Evolutionary conservation across 2,888 invertebrate genomes (phyloP).

Genomic region (Deilephila porcellus): DNA sequence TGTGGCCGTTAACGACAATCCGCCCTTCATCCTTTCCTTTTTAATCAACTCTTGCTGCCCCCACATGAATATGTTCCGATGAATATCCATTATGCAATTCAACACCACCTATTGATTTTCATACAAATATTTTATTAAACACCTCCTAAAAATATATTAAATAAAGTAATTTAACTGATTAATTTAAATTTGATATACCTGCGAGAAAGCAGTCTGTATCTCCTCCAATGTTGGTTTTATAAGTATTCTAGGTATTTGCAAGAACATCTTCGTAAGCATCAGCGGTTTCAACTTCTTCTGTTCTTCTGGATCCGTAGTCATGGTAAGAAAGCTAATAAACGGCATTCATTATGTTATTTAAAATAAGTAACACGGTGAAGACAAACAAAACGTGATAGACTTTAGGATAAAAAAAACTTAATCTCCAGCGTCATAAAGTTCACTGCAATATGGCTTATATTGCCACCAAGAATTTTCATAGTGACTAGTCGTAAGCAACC

Average conservation of each 20-base stretch:
- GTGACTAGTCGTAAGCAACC: no score
- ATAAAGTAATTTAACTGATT: neutral
- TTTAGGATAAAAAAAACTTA: no score
- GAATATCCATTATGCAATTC: slow-evolving; percentile 88
- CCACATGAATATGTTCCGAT: slow-evolving; percentile 91
- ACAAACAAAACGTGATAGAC: no score
- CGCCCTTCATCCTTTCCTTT: slow-evolving; percentile 49
- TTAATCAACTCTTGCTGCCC: slow-evolving; percentile 87
- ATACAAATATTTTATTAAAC: neutral
- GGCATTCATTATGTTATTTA: neutral
- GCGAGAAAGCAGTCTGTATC: slow-evolving; percentile 87
- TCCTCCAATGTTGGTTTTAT: slow-evolving; percentile 88
- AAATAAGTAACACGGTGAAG: neutral
- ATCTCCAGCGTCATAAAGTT: no score
- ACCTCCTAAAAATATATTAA: neutral
- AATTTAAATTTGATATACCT: slow-evolving; percentile 62
- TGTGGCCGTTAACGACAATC: slow-evolving; percentile 42
- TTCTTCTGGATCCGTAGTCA: slow-evolving; percentile 76
- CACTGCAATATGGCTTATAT: no score
- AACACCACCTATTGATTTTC: slow-evolving; percentile 71
- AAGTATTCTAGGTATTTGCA: slow-evolving; percentile 87
- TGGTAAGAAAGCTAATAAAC: slow-evolving; percentile 73
- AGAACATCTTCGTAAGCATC: slow-evolving; percentile 86
- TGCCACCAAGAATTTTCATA: no score
- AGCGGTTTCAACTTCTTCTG: slow-evolving; percentile 82